A percentile compares a stretch with the other conserved stretches of the same genome.
Evolutionary conservation across 2,113 vertebrate genomes (phyloP).

Genomic region (Sylvietta virens): DNA sequence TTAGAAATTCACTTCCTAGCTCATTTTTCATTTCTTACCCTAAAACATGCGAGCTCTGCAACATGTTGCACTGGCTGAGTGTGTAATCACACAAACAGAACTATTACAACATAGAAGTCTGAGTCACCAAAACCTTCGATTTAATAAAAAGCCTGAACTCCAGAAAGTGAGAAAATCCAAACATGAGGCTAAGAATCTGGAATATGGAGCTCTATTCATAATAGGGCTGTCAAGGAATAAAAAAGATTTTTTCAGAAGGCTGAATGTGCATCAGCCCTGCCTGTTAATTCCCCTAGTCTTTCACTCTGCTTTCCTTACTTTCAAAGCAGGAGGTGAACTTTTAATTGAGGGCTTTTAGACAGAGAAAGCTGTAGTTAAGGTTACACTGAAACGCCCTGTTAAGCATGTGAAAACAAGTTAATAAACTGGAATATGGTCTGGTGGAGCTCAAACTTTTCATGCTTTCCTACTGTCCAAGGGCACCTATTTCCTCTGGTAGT

Average conservation of each 20-base stretch:
- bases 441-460: neutral
- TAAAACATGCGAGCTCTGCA: neutral
- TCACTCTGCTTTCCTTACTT: constrained; percentile 31
- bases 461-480: neutral
- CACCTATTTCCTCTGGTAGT: neutral
- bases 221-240: constrained; percentile 29
- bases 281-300: constrained; percentile 35
- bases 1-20: neutral
- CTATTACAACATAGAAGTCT: neutral
- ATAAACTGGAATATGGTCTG: neutral
- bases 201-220: constrained; percentile 28
- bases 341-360: constrained; percentile 50
- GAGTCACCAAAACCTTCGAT: neutral
- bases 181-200: neutral
- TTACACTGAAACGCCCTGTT: constrained; percentile 1
- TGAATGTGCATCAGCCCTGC: constrained; percentile 35
- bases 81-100: neutral
- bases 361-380: constrained; percentile 48
- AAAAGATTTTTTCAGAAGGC: constrained; percentile 26
- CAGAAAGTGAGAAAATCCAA: constrained; percentile 26
- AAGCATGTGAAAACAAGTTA: constrained; percentile 54
- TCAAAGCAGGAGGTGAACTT: constrained; percentile 54
- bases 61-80: neutral
- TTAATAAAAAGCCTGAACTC: neutral
- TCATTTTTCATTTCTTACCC: neutral